Evolutionary conservation across 2,113 vertebrate species (phyloP), one percentile per base, ranked within the genome.

Genomic region (Strix uralensis): DNA sequence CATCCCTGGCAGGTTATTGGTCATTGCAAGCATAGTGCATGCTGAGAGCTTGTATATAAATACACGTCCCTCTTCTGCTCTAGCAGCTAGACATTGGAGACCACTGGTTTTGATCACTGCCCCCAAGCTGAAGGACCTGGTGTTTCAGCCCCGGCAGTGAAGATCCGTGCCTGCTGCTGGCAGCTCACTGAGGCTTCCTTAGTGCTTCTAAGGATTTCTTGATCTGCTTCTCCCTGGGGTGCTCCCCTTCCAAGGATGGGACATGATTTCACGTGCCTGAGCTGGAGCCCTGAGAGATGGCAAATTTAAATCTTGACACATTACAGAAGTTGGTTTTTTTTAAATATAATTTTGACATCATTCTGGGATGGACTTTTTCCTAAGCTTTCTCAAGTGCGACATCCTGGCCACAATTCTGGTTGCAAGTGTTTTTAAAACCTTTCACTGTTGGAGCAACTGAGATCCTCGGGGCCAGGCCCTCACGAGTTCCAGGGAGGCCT

Each of bases 331-430:
- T n/a, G 4, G 7, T 32, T 30, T 49, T 5, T 6, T 18, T 36
- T 81, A 15, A 51, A 16, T 62, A 34, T 6, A 74, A 9, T 85
- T 93, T 74, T 87, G 51, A 30, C 0, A 0, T 70, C 13, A 32
- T 15, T 52, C 27, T 32, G 32, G 49, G 16, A 27, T 36, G 3
- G 0, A 1, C 25, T 72, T 59, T 73, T 59, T 0, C 19, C 1
- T 0, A 57, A 81, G 42, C 23, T 58, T 85, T 81, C 61, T 47
- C 38, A 81, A n/a, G 22, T 20, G 29, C 34, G 75, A 13, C 16
- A 34, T 59, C 51, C 32, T 71, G 30, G 34, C 51, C 36, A 47
- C 20, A 23, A n/a, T 16, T 88, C 29, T 44, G 38, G 10, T 44
- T 32, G 5, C 65, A 79, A 36, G 11, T 44, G 16, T 51, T 86